Conservation (phyloP, 2,888 invertebrate genomes). For the Pterostichus niger region DNA sequence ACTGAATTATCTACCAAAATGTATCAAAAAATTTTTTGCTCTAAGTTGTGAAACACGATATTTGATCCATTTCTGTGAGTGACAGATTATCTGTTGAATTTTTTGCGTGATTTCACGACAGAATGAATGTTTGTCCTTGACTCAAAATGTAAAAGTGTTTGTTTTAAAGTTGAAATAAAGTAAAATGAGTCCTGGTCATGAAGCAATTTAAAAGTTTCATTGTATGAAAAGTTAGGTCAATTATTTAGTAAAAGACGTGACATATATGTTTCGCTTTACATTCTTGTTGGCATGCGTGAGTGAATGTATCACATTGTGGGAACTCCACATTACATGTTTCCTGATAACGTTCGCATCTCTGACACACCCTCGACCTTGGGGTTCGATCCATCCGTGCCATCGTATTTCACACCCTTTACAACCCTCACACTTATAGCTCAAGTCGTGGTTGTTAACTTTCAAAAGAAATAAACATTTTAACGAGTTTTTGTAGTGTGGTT, state of each 20-base stretch:
- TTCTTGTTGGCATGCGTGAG: slow-evolving; percentile 11
- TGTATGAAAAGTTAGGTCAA: neutral
- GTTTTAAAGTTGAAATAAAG: slow-evolving; percentile 8
- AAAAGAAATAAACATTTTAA: slow-evolving; percentile 6
- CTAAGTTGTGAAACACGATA: too few species aligned
- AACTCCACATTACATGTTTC: slow-evolving; percentile 26
- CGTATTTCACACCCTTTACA: neutral
- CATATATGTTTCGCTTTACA: neutral
- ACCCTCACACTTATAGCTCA: slow-evolving; percentile 5
- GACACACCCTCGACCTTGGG: slow-evolving; percentile 43
- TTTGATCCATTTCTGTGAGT: too few species aligned
- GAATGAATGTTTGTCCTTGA: slow-evolving; percentile 1
- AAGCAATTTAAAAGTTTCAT: slow-evolving; percentile 22
- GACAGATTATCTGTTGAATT: too few species aligned
- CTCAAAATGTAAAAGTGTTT: slow-evolving; percentile 27
- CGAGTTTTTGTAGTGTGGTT: neutral
- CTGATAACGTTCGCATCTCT: slow-evolving; percentile 42
- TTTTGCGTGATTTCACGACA: too few species aligned
- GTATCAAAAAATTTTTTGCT: too few species aligned
- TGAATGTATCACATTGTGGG: slow-evolving; percentile 27
- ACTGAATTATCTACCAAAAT: too few species aligned
- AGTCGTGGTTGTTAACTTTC: neutral
- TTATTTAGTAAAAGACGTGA: neutral
- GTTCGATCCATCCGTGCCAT: slow-evolving; percentile 17
- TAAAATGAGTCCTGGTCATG: slow-evolving; percentile 11